Percentiles rank a stretch among this genome's conserved stretches.
Conservation (phyloP, 37 sponge, comb jelly and placozoan species). For the Axinella damicornis region DNA sequence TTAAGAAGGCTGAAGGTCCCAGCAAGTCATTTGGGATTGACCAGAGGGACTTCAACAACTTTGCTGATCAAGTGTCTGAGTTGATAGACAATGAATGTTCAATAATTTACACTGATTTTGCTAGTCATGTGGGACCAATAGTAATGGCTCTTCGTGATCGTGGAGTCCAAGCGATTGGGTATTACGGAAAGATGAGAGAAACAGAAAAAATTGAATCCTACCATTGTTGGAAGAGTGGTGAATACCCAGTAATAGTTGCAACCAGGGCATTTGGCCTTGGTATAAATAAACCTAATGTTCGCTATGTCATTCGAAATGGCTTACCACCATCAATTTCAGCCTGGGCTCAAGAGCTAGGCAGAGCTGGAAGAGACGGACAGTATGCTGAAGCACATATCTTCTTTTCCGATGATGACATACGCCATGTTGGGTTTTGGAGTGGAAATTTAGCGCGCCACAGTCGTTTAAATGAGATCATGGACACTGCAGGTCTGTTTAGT, state of each 20-base stretch:
- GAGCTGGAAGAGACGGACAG: neutral
- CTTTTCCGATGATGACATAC: constrained; percentile 40
- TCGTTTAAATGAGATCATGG: constrained; percentile 6
- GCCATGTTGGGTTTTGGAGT: constrained; percentile 37
- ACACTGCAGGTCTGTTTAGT: constrained; percentile 18
- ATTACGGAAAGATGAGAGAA: constrained; percentile 23
- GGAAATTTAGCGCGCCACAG: constrained; percentile 6
- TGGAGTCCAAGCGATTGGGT: constrained; percentile 1
- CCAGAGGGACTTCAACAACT: neutral
- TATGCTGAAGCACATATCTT: neutral
- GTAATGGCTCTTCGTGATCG: constrained; percentile 20
- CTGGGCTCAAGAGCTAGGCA: neutral
- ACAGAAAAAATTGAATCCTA: constrained; percentile 14
- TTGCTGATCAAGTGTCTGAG: no score
- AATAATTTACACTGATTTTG: neutral
- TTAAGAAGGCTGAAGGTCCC: neutral
- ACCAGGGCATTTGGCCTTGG: constrained; percentile 36
- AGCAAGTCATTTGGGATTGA: constrained; percentile 2
- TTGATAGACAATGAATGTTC: neutral
- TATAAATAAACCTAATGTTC: neutral
- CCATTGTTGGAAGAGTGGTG: constrained; percentile 12
- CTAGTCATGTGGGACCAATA: constrained; percentile 16
- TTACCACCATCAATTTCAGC: constrained; percentile 31
- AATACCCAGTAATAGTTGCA: constrained; percentile 15
- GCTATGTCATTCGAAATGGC: constrained; percentile 37